A percentile compares a stretch with the other conserved stretches of the same genome.
Evolutionary conservation across 2,888 invertebrate genomes (phyloP).

Genomic region (Cryptocephalus primarius): DNA sequence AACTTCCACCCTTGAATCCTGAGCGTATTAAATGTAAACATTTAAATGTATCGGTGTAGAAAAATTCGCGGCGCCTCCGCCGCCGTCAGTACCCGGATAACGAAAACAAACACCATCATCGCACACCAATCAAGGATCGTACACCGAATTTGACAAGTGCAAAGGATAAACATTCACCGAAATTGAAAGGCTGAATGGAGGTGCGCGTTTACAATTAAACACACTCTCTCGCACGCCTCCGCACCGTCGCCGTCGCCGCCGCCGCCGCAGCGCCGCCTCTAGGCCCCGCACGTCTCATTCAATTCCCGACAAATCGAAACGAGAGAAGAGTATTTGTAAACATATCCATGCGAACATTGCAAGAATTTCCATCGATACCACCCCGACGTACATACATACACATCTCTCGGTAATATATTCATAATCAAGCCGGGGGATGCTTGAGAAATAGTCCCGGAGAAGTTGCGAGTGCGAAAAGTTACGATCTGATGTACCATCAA

Average conservation of each 20-base stretch:
- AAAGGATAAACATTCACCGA: slow-evolving; percentile 32
- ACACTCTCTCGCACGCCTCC: slow-evolving; percentile 15
- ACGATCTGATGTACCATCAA: slow-evolving; percentile 15
- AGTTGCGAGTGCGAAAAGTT: no score
- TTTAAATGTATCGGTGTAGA: no score
- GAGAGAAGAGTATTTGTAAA: no score
- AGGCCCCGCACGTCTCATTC: no score
- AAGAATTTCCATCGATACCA: background rate
- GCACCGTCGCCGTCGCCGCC: background rate
- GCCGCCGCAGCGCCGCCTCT: no score
- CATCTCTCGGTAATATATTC: slow-evolving; percentile 33
- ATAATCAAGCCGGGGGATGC: slow-evolving; percentile 23
- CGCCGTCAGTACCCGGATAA: no score
- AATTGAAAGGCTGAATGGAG: slow-evolving; percentile 34
- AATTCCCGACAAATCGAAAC: no score
- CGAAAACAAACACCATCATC: background rate
- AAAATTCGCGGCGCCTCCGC: no score
- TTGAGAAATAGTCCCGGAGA: no score
- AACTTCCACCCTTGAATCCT: no score
- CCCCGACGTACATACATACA: slow-evolving; percentile 13
- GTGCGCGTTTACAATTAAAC: slow-evolving; percentile 33
- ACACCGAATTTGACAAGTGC: slow-evolving; percentile 2
- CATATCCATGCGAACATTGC: no score
- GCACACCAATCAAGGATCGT: slow-evolving; percentile 1
- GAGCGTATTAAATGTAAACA: no score